phyloP scores from a whole-genome alignment of 2,113 vertebrate genomes.

The Poicephalus meyeri region DNA sequence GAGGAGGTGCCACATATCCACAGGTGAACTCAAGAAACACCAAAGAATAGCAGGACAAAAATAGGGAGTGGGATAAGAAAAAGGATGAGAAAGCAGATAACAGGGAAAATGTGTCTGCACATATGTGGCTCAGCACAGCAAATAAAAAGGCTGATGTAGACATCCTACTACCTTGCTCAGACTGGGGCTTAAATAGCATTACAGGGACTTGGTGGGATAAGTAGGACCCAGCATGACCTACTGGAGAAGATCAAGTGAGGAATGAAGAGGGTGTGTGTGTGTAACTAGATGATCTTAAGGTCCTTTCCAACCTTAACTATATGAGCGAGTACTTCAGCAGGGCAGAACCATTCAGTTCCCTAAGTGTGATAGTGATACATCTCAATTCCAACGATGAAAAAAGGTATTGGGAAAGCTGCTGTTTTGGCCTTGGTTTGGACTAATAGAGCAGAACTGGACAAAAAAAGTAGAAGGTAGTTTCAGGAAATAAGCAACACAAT shows the following conservation, averaged over 20 bases:
- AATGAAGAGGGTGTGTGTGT: background rate
- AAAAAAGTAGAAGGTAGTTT: background rate
- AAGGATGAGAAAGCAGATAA: background rate
- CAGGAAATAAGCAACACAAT: background rate
- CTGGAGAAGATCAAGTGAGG: background rate
- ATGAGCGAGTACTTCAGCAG: background rate
- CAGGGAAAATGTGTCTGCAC: background rate
- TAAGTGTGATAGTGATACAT: background rate
- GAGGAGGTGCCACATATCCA: background rate
- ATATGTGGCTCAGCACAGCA: accelerated
- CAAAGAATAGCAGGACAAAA: background rate
- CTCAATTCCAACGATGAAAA: accelerated
- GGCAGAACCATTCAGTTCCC: background rate
- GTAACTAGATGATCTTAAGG: too few species aligned
- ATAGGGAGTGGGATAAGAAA: background rate
- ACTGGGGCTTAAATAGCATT: background rate
- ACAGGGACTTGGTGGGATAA: background rate
- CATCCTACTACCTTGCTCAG: background rate
- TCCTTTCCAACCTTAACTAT: too few species aligned
- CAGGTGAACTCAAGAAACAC: background rate
- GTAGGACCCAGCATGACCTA: background rate
- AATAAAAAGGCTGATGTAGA: background rate
- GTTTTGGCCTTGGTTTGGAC: background rate
- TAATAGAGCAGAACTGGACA: background rate
- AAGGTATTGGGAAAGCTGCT: background rate